Conservation (phyloP, 2,888 invertebrate genomes). For the Kryphioiulus occultus region DNA sequence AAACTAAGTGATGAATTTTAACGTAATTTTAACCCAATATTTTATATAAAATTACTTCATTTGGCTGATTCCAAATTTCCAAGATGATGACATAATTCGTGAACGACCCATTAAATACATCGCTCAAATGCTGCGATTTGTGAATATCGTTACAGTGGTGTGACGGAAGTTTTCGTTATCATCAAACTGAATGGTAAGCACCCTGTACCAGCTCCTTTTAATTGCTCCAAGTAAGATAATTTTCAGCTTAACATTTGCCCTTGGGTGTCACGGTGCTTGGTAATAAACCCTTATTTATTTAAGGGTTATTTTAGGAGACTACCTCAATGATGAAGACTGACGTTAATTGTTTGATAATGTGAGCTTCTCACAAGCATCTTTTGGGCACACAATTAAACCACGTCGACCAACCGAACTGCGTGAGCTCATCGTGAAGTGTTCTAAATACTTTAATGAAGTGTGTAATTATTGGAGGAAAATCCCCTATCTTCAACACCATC, state of each 20-base stretch:
- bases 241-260: not conserved
- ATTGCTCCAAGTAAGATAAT: not conserved
- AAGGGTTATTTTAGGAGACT: not conserved
- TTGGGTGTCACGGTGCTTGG: not conserved
- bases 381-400: not conserved
- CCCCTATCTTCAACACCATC: not conserved
- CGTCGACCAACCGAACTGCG: constrained; percentile 8
- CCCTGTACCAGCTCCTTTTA: not conserved
- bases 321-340: constrained; percentile 14
- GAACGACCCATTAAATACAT: no score
- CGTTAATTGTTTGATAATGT: not conserved
- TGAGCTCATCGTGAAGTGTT: not conserved
- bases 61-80: no score
- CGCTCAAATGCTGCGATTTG: no score
- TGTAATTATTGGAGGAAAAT: not conserved
- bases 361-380: not conserved
- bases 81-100: no score
- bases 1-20: no score
- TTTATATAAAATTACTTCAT: no score
- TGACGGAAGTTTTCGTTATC: no score
- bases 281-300: constrained; percentile 9
- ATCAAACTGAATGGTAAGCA: not conserved
- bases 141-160: no score
- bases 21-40: no score
- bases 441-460: not conserved